Conservation (phyloP, 1,140 invertebrate genomes). For the Diplogasteroides magnus region DNA sequence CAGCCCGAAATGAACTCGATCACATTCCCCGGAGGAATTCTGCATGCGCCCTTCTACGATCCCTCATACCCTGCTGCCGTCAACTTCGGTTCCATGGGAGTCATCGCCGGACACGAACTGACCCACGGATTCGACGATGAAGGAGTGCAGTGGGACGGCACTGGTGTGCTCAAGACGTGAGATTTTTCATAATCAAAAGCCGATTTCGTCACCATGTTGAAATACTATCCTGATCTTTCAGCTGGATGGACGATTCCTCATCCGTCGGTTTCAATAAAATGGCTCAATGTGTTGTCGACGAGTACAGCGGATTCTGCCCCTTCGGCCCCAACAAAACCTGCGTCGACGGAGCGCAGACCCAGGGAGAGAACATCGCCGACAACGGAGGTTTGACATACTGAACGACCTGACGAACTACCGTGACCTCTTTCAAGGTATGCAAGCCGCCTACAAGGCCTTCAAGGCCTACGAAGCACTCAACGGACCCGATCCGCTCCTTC, state of each 20-base stretch:
- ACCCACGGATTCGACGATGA: slow-evolving; percentile 58
- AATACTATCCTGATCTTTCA: slow-evolving; percentile 35
- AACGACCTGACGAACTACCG: background rate
- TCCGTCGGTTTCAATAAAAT: slow-evolving; percentile 61
- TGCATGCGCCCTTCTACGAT: slow-evolving; percentile 63
- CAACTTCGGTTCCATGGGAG: slow-evolving; percentile 62
- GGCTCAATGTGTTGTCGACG: slow-evolving; percentile 78
- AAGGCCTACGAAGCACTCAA: slow-evolving; percentile 33
- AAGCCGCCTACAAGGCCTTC: slow-evolving; percentile 44
- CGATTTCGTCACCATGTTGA: background rate
- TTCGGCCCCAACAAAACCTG: slow-evolving; percentile 52
- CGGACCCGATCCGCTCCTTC: slow-evolving; percentile 44
- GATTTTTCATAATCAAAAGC: background rate
- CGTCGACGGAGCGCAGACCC: slow-evolving; percentile 75
- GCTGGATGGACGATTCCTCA: slow-evolving; percentile 70
- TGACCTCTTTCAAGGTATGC: slow-evolving; percentile 37
- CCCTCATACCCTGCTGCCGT: slow-evolving; percentile 62
- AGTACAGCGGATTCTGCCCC: slow-evolving; percentile 73
- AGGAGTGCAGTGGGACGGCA: slow-evolving; percentile 77
- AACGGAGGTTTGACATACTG: slow-evolving; percentile 74
- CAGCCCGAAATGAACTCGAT: slow-evolving; percentile 38
- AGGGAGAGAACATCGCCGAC: slow-evolving; percentile 89
- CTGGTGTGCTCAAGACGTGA: slow-evolving; percentile 69
- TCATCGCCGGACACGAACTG: slow-evolving; percentile 63
- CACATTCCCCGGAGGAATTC: slow-evolving; percentile 45